Evolutionary conservation across 2,797 vertebrate species (phyloP).

Genomic region (Lagorchestes hirsutus): DNA sequence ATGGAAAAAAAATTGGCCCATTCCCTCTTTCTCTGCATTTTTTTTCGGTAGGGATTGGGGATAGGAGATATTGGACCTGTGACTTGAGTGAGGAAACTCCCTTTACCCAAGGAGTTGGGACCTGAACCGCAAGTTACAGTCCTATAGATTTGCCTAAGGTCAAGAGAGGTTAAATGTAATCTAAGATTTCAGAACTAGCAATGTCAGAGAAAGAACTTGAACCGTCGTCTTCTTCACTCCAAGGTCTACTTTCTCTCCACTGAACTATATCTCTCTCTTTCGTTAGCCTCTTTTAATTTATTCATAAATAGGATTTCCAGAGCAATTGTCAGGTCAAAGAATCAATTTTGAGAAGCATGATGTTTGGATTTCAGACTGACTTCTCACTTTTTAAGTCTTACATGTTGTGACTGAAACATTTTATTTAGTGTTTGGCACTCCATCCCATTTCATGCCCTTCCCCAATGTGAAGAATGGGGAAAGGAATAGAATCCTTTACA

Average conservation of each 20-base stretch:
- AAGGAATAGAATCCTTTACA: not conserved
- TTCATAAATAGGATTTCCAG: not conserved
- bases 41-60: not conserved
- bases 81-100: not conserved
- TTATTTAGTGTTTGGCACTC: not conserved
- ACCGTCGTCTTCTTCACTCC: too few relatives aligned
- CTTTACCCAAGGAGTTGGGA: not conserved
- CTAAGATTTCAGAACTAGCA: not conserved
- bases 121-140: not conserved
- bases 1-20: not conserved
- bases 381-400: not conserved
- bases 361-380: not conserved
- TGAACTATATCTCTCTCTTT: not conserved
- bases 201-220: not conserved
- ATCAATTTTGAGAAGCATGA: not conserved
- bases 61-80: not conserved
- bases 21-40: not conserved
- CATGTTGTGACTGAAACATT: not conserved
- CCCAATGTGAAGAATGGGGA: not conserved
- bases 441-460: not conserved
- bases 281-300: not conserved
- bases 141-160: not conserved
- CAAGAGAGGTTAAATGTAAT: not conserved
- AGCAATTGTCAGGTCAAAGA: not conserved
- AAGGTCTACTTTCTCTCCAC: not conserved